Evolutionary conservation across 2,113 vertebrate species (phyloP).

Genomic region (Microtus oregoni): DNA sequence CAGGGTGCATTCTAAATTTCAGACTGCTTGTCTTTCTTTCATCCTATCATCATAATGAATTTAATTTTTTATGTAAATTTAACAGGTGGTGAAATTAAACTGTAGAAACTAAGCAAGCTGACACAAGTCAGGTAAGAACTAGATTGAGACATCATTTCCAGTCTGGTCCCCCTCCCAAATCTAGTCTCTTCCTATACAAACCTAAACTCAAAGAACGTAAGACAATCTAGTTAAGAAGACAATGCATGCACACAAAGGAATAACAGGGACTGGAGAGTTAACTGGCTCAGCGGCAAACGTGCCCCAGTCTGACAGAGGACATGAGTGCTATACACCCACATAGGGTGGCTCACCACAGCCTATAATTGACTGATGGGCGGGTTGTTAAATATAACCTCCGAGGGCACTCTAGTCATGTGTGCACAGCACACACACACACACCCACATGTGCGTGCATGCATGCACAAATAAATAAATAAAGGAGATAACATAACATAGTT

Average conservation of each 20-base stretch:
- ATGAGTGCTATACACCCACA: background rate
- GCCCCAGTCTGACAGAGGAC: background rate
- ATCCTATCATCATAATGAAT: background rate
- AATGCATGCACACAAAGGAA: accelerated
- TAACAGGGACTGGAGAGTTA: background rate
- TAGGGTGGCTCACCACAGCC: background rate
- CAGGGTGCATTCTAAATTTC: background rate
- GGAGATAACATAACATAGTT: background rate
- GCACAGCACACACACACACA: too few relatives aligned
- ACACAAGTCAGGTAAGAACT: background rate
- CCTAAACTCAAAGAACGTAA: background rate
- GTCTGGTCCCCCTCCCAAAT: background rate
- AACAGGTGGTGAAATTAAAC: background rate
- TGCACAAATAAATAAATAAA: background rate
- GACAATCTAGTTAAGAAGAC: background rate
- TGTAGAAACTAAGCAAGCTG: background rate
- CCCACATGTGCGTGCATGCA: background rate
- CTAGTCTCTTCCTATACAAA: accelerated
- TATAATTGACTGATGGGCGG: too few relatives aligned
- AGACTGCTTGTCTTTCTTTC: background rate
- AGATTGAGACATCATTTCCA: background rate
- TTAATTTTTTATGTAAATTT: background rate
- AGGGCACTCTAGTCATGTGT: background rate
- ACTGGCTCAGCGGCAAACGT: background rate
- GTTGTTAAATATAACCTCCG: too few relatives aligned